These are phyloP conservation scores for Poecilia picta DNA, from an alignment of 2,797 vertebrate genomes.

Conservation along the genomic window DNA sequence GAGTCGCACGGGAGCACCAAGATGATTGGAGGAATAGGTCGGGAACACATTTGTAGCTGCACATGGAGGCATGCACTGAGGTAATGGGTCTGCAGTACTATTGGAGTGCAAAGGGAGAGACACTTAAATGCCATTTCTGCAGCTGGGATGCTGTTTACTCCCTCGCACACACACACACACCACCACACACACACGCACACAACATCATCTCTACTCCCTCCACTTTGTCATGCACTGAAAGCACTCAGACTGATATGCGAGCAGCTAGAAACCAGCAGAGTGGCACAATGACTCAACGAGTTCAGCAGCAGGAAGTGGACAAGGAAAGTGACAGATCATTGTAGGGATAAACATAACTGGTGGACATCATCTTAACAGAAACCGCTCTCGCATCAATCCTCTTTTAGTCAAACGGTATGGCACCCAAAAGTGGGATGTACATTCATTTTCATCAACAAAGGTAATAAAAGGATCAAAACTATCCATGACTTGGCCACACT, in stretches of 20 bases:
- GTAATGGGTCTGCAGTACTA: constrained; percentile 73
- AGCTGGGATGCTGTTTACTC: constrained; percentile 73
- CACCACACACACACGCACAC: neutral
- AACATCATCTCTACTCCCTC: constrained; percentile 44
- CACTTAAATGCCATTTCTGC: constrained; percentile 77
- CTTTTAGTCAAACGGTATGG: neutral
- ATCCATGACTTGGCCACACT: neutral
- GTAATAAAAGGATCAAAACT: constrained; percentile 12
- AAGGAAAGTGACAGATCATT: constrained; percentile 27
- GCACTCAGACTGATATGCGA: constrained; percentile 74
- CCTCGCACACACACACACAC: constrained; percentile 10
- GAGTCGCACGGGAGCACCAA: constrained; percentile 65
- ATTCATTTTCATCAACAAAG: neutral
- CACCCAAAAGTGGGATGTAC: neutral
- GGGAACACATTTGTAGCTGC: constrained; percentile 60
- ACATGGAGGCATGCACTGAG: constrained; percentile 39
- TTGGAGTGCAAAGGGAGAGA: constrained; percentile 72
- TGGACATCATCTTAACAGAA: constrained; percentile 23
- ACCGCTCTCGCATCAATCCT: neutral
- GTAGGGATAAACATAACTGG: constrained; percentile 20
- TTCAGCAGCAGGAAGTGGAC: constrained; percentile 48
- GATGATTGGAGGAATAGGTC: constrained; percentile 75
- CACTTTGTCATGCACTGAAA: constrained; percentile 67
- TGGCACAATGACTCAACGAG: constrained; percentile 58
- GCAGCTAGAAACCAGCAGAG: constrained; percentile 62